phyloP scores from a whole-genome alignment of 2,113 vertebrate genomes.

The Parotia lawesii region DNA sequence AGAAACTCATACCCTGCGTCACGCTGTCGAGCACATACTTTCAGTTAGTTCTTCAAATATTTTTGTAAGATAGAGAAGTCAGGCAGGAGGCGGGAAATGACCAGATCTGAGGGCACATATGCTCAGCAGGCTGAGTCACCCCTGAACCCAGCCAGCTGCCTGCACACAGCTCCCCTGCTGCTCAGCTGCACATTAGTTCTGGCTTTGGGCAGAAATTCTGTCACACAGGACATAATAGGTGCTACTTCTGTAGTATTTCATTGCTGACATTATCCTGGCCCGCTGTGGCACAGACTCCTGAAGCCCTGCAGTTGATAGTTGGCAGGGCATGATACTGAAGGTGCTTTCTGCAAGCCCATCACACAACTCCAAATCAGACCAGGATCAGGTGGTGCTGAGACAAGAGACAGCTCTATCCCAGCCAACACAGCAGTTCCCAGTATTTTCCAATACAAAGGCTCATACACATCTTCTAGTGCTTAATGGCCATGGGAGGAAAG shows the following conservation, averaged over 20 bases:
- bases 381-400: background rate
- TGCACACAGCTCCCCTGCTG: background rate
- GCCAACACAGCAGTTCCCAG: background rate
- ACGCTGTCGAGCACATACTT: background rate
- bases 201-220: background rate
- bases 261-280: background rate
- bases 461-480: background rate
- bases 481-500: background rate
- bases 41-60: background rate
- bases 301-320: background rate
- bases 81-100: background rate
- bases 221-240: background rate
- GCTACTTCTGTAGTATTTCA: background rate
- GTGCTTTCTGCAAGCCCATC: background rate
- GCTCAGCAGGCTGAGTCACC: background rate
- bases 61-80: constrained; percentile 10
- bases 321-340: background rate
- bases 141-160: background rate
- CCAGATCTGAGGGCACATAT: background rate
- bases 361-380: background rate
- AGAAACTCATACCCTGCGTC: background rate
- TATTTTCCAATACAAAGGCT: background rate
- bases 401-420: background rate
- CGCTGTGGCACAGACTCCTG: background rate
- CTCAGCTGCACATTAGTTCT: background rate